Evolutionary conservation across 1,140 invertebrate species (phyloP), one percentile per base, ranked within the genome.

Genomic region (Drosophila sulfurigaster): DNA sequence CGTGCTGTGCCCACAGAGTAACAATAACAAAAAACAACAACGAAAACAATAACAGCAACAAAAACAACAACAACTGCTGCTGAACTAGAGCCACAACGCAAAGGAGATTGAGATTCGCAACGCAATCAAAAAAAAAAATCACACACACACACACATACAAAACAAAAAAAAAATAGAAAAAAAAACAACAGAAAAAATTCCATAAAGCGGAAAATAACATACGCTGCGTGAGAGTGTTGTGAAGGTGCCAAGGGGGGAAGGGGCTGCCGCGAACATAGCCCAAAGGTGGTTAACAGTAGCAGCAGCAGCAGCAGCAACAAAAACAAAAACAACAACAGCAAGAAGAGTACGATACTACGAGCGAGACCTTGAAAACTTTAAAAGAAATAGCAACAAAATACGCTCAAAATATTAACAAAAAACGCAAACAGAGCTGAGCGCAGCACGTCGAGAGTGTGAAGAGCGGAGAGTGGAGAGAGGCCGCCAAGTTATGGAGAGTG

Each of bases 361-460:
- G 78, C 74, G 56, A 88, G 83, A 88, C 83, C 83, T 88, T 88
- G 83, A 88, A 89, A 88, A 88, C 81, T 83, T 83, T 81, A 88
- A 83, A 83, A 77, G 77, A 70, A 71, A 75, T 46, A 76, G 68
- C 67, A 76, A 76, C 62, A 75, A 82, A 82, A 75, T 43, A 63
- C 48, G 32, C 54, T 58, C 57, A 75, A 76, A 75, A 77, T 71
- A 82, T 78, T 72, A 83, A 80, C 59, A 52, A 75, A 77, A 64
- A 64, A 62, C 66, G 60, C 67, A 76, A 76, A 81, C 64, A 76
- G 52, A 38, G 69, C 59, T 56, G 59, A 57, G 70, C 38, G 54
- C 65, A 38, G 20, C 20, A 25, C 20, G 20, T 25, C 20, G 49
- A 81, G 65, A 54, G 45, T 25, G 57, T 8, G 13, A 30, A 5